These are phyloP conservation scores for Autographa pulchrina DNA, from an alignment of 2,888 invertebrate species.

Conservation along the genomic window DNA sequence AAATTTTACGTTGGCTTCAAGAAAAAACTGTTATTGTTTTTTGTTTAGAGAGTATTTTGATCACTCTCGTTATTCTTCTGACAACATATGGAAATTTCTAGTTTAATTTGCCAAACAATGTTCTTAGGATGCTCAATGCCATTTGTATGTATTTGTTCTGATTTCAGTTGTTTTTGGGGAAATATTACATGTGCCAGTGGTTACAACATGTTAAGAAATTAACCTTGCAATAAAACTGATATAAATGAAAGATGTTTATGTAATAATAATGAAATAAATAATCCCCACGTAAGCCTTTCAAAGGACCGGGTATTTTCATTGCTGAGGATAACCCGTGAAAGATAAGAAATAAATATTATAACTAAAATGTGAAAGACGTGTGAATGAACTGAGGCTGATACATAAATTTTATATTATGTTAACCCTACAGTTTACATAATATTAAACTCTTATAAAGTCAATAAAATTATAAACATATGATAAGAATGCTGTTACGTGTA, in stretches of 20 bases:
- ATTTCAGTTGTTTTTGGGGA: not conserved
- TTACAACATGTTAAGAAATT: not conserved
- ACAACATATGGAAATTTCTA: not conserved
- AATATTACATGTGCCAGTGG: not conserved
- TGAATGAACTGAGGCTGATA: not conserved
- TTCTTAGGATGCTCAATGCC: not conserved
- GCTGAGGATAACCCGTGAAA: too few relatives aligned
- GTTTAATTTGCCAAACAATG: not conserved
- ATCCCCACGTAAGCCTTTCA: too few relatives aligned
- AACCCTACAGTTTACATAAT: not conserved
- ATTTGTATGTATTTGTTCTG: not conserved
- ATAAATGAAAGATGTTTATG: not conserved
- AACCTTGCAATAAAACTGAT: not conserved
- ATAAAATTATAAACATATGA: not conserved
- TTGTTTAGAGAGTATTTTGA: not conserved
- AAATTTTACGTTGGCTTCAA: not conserved
- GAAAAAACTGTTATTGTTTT: not conserved
- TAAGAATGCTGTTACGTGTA: not conserved
- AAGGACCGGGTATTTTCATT: too few relatives aligned
- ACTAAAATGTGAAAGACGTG: not conserved
- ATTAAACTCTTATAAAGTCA: not conserved
- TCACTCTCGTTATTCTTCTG: not conserved
- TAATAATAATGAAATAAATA: not conserved
- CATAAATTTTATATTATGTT: not conserved
- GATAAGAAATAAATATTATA: too few relatives aligned